Base-by-base conservation (phyloP, 2,888 invertebrate species). In the Tridacna crocea region DNA sequence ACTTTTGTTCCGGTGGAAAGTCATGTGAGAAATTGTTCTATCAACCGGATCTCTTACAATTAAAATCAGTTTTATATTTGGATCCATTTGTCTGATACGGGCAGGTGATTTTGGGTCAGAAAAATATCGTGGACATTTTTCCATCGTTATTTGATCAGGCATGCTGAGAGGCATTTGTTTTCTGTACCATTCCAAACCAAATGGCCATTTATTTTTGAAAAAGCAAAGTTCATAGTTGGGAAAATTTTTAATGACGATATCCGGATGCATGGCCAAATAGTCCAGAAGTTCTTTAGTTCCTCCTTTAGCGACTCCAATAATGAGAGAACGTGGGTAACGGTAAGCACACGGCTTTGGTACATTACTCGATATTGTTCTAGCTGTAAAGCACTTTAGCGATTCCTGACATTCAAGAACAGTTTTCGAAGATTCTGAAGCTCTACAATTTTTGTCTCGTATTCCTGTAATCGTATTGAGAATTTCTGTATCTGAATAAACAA, bases 41-140 rank as follows among this genome's bases (percentile, higher is more conserved):
- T 63, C 63, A n/a, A 63, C 24, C 3, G 63, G 63, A 15, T 63
- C 63, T 15, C 63, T 19, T 13, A 63, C 36, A 36, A 36, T 36
- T 8, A 36, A 36, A 36, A 36, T 36, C 36, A 36, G 36, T 8
- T 36, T 36, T 36, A 36, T 36, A 36, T 36, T 36, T 36, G 36
- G 36, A 36, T 36, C 36, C 36, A 36, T 36, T 36, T 63, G 13
- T 24, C n/a, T 22, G n/a, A 63, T 19, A 2, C 63, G 17, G 2
- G 13, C 63, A 24, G 63, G 63, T 22, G 63, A 13, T 4, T 63
- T 24, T 4, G 24, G n/a, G 19, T 24, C 24, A n/a, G 63, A 63
- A 24, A 63, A 63, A 63, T 63, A 63, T 15, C 10, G n/a, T 24
- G 63, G 63, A n/a, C n/a, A 63, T 24, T 63, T 63, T 24, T 63